Conservation (phyloP, 2,888 invertebrate genomes). For the Timandra comae region DNA sequence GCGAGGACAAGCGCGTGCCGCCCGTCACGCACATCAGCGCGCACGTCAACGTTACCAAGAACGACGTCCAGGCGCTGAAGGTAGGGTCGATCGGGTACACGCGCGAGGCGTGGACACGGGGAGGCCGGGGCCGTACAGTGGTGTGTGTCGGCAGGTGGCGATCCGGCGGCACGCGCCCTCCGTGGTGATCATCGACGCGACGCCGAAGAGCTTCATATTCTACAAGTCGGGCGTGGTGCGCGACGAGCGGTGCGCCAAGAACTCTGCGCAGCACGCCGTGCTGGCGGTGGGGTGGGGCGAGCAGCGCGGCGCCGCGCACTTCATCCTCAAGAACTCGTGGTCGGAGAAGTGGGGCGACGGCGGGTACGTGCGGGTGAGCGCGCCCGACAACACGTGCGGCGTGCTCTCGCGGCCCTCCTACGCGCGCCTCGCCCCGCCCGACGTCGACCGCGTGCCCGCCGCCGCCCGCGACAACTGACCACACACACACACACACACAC, state of each 20-base stretch:
- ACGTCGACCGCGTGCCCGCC: slow-evolving; percentile 33
- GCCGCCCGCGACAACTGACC: slow-evolving; percentile 6
- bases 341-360: slow-evolving; percentile 46
- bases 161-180: slow-evolving; percentile 49
- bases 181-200: slow-evolving; percentile 52
- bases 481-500: not conserved
- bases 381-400: slow-evolving; percentile 54
- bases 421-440: slow-evolving; percentile 38
- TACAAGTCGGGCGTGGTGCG: slow-evolving; percentile 47
- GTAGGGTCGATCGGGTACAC: slow-evolving; percentile 21
- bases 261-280: slow-evolving; percentile 44
- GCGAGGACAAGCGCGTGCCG: slow-evolving; percentile 34
- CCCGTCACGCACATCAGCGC: slow-evolving; percentile 54
- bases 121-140: not conserved
- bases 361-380: slow-evolving; percentile 51
- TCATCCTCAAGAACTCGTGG: slow-evolving; percentile 64
- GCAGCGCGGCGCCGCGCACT: slow-evolving; percentile 40
- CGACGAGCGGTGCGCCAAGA: slow-evolving; percentile 47
- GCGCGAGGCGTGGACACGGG: no score
- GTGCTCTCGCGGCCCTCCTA: slow-evolving; percentile 47
- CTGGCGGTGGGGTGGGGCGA: slow-evolving; percentile 59
- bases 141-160: slow-evolving; percentile 37
- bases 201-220: slow-evolving; percentile 36
- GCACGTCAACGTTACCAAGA: slow-evolving; percentile 52
- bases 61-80: slow-evolving; percentile 54